Percentiles rank a stretch among this genome's conserved stretches.
These are phyloP conservation scores for Nixonia krombeini DNA, from an alignment of 1,140 invertebrate species.

Conservation along the genomic window DNA sequence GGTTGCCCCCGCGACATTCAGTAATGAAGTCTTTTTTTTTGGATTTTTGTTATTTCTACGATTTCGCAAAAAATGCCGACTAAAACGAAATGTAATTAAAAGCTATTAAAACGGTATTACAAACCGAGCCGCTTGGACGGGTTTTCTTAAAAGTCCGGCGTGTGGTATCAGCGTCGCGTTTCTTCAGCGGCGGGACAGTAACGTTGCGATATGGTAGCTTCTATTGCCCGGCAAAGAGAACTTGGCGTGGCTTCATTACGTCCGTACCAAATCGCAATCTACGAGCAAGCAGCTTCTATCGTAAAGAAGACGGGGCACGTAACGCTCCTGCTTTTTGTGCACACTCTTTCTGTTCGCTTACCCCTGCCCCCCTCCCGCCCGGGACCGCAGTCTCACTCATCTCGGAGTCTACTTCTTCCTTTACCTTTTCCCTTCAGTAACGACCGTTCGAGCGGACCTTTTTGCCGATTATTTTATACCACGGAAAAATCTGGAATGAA, in stretches of 20 bases:
- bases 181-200: conserved; percentile 13
- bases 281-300: conserved; percentile 66
- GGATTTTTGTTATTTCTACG: too few species aligned
- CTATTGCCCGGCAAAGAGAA: conserved; percentile 25
- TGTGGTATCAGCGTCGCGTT: conserved; percentile 7
- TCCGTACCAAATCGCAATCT: conserved; percentile 70
- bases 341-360: conserved; percentile 16
- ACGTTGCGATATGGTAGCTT: conserved; percentile 17
- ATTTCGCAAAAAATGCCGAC: too few species aligned
- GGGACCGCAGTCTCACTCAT: conserved; percentile 15
- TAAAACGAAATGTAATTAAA: too few species aligned
- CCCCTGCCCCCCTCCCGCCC: conserved; percentile 19
- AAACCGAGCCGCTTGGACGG: too few species aligned
- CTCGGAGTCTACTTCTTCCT: conserved; percentile 20
- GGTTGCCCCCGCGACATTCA: too few species aligned
- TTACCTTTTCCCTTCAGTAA: conserved; percentile 26
- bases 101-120: not conserved
- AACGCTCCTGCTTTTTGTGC: conserved; percentile 59
- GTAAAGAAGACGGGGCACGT: conserved; percentile 60
- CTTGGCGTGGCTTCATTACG: conserved; percentile 66
- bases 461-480: conserved; percentile 65
- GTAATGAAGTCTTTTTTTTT: too few species aligned
- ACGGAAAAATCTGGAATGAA: conserved; percentile 56
- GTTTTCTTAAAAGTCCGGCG: not conserved
- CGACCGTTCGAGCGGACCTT: conserved; percentile 43